phyloP scores from a whole-genome alignment of 1,140 invertebrate genomes.

The Zaprionus taronus region DNA sequence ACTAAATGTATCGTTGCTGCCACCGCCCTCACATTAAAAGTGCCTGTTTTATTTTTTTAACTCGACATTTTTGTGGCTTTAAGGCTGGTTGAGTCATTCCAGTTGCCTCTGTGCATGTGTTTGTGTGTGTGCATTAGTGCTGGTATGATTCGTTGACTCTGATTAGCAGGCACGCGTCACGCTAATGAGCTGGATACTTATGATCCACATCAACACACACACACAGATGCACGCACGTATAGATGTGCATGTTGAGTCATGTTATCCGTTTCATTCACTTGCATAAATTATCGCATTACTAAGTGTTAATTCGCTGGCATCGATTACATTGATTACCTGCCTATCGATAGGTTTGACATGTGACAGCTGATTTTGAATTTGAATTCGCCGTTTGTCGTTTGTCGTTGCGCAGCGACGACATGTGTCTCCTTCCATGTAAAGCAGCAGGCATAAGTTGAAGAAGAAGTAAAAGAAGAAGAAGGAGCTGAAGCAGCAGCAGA shows the following conservation, averaged over 20 bases:
- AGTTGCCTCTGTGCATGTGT: background rate
- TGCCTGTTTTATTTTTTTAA: background rate
- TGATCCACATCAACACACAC: conserved; percentile 11
- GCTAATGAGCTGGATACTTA: conserved; percentile 64
- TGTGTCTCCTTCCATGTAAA: conserved; percentile 26
- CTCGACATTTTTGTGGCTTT: conserved; percentile 5
- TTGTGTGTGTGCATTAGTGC: conserved; percentile 27
- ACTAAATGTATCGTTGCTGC: conserved; percentile 1
- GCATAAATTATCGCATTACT: conserved; percentile 23
- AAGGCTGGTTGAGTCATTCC: background rate
- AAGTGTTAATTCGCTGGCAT: conserved; percentile 11
- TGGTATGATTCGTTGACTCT: conserved; percentile 60
- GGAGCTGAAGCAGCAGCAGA: background rate
- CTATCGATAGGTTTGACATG: conserved; percentile 40
- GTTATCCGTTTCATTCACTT: conserved; percentile 7
- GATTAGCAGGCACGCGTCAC: conserved; percentile 78
- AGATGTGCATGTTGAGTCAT: conserved; percentile 14
- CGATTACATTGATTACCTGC: conserved; percentile 30
- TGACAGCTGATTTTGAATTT: conserved; percentile 59
- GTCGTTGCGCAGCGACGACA: conserved; percentile 15
- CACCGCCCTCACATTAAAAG: conserved; percentile 2
- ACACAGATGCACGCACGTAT: background rate
- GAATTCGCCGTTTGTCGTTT: conserved; percentile 41
- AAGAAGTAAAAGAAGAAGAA: conserved; percentile 4
- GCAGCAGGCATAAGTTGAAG: background rate